These are phyloP conservation scores for Theocolax elegans DNA, from an alignment of 1,140 invertebrate genomes.

Conservation along the genomic window DNA sequence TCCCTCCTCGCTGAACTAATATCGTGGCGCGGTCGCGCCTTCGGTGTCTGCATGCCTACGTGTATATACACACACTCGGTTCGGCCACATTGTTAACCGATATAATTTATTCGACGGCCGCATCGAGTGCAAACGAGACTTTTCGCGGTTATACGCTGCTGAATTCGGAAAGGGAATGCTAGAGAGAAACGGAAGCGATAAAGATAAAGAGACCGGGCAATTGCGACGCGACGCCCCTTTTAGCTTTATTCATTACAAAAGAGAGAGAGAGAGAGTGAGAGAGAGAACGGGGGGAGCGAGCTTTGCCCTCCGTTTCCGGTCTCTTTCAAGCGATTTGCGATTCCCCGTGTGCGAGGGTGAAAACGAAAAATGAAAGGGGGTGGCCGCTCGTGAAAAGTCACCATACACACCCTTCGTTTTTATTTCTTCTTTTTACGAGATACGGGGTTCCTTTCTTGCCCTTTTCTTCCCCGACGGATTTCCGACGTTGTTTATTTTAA, in stretches of 20 bases:
- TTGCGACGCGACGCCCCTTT: slow-evolving; percentile 17
- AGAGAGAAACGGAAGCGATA: background rate
- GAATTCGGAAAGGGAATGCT: background rate
- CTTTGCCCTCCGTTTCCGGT: background rate
- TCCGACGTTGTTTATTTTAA: slow-evolving; percentile 30
- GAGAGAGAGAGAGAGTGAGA: background rate
- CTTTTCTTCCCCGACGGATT: background rate
- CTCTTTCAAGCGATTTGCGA: slow-evolving; percentile 3
- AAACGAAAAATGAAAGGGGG: background rate
- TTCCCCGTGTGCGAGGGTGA: background rate
- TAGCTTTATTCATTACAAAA: slow-evolving; percentile 25
- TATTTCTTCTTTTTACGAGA: background rate
- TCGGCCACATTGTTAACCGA: background rate
- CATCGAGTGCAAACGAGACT: background rate
- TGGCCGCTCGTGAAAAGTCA: background rate
- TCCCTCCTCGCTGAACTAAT: slow-evolving; percentile 48
- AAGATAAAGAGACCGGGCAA: slow-evolving; percentile 1
- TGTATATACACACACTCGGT: background rate
- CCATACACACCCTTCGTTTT: too few species aligned
- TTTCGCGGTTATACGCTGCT: background rate
- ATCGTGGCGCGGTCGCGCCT: slow-evolving; percentile 34
- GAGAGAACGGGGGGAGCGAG: background rate
- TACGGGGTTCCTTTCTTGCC: background rate
- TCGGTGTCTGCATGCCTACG: background rate
- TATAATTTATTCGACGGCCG: background rate